Conservation (phyloP, 2,888 invertebrate genomes). For the Allygus modestus region DNA sequence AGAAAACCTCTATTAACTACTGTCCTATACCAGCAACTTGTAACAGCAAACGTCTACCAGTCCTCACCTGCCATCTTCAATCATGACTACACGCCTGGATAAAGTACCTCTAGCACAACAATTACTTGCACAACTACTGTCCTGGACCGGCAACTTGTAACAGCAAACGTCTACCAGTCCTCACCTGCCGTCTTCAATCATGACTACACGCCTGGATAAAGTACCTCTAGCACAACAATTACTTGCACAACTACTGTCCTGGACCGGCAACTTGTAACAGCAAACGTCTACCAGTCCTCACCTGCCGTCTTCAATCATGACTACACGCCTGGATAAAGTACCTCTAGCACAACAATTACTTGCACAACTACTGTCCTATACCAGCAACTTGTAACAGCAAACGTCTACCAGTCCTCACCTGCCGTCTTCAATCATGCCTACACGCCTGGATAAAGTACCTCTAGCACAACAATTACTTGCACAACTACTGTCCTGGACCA, state of each 20-base stretch:
- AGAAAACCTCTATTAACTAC: neutral
- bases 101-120: neutral
- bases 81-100: conserved; percentile 48
- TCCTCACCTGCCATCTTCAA: neutral
- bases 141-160: neutral
- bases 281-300: conserved; percentile 27
- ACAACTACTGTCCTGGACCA: neutral
- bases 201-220: conserved; percentile 47
- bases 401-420: conserved; percentile 6
- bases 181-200: conserved; percentile 13
- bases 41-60: conserved; percentile 11
- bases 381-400: neutral
- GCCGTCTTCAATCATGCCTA: conserved; percentile 33
- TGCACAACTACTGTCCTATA: neutral
- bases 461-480: neutral
- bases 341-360: neutral
- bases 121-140: neutral
- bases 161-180: conserved; percentile 5
- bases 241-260: conserved; percentile 7
- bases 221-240: conserved; percentile 18
- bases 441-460: conserved; percentile 25
- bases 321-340: conserved; percentile 48
- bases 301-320: conserved; percentile 54
- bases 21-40: neutral
- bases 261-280: conserved; percentile 8